Base-by-base conservation (phyloP, 2,797 vertebrate species). In the Aulostomus chinensis region DNA sequence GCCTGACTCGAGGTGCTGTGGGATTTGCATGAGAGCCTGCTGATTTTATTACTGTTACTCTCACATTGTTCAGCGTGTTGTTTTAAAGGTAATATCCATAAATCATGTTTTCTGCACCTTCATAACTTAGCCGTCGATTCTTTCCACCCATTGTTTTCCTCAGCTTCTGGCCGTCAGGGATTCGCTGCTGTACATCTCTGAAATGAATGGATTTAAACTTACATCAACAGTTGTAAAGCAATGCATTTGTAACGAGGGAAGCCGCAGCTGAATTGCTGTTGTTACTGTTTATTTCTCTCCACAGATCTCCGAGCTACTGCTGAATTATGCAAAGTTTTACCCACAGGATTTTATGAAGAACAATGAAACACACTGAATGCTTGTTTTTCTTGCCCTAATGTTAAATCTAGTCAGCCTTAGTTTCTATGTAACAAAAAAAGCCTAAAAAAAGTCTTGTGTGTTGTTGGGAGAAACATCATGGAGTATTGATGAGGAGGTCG, bases 191-290 rank as follows among this genome's bases (percentile, higher is more conserved):
- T 34, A 2, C 1, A 21, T 12, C 15, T 26, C 1, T 29, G 28
- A 47, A 50, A 46, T 17, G 4, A n/a, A n/a, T n/a, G n/a, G n/a
- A n/a, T n/a, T n/a, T n/a, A 37, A 13, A 36, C 14, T 8, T n/a
- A 1, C 14, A 24, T 2, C 4, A 15, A 9, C 16, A 41, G 26
- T 2, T 13, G n/a, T 14, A 17, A 4, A 46, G 37, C 24, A 26
- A 26, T 28, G n/a, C 4, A 0, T 8, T 31, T 37, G 33, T 15
- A 5, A 14, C 9, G 7, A 28, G 26, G 18, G 18, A n/a, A 13
- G 4, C 11, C 3, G 9, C 21, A 20, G 11, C 17, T 4, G 10
- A 22, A 10, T 24, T 3, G 7, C 17, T 3, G 3, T 9, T 38
- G 16, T 13, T 22, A n/a, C 43, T 14, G 9, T 15, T 47, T 21